These are phyloP conservation scores for Hippocampus zosterae DNA, from an alignment of 2,113 vertebrate genomes.

Conservation along the genomic window DNA sequence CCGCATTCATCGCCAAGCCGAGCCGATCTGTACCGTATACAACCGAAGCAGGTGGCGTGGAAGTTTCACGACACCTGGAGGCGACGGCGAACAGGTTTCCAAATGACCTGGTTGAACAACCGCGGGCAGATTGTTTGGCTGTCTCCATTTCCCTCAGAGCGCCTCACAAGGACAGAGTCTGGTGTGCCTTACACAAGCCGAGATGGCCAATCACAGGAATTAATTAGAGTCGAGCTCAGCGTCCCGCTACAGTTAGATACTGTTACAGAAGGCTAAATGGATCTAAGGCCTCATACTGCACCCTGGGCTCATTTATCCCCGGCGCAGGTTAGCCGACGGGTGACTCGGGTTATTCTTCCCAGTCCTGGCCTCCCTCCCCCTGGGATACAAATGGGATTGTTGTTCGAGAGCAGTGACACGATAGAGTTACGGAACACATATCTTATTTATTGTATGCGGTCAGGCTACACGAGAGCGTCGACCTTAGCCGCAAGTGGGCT, in stretches of 20 bases:
- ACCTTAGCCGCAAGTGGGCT: slow-evolving; percentile 59
- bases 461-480: slow-evolving; percentile 53
- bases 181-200: slow-evolving; percentile 54
- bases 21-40: slow-evolving; percentile 52
- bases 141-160: slow-evolving; percentile 60
- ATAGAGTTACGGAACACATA: slow-evolving; percentile 66
- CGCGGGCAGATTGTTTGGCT: slow-evolving; percentile 49
- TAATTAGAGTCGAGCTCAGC: slow-evolving; percentile 49
- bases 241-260: slow-evolving; percentile 38
- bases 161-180: slow-evolving; percentile 55
- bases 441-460: slow-evolving; percentile 73
- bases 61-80: slow-evolving; percentile 42
- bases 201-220: slow-evolving; percentile 46
- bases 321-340: slow-evolving; percentile 48
- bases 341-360: slow-evolving; percentile 42
- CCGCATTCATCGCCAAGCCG: slow-evolving; percentile 53
- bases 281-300: slow-evolving; percentile 60
- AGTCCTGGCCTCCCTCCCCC: slow-evolving; percentile 19
- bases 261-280: slow-evolving; percentile 67
- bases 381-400: slow-evolving; percentile 50
- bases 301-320: slow-evolving; percentile 62
- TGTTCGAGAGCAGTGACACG: slow-evolving; percentile 51
- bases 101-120: slow-evolving; percentile 46
- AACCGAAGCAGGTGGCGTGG: slow-evolving; percentile 56
- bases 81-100: slow-evolving; percentile 53